Percentiles rank a stretch among this genome's conserved stretches.
phyloP scores from a whole-genome alignment of 2,113 vertebrate species.

The Egretta garzetta region DNA sequence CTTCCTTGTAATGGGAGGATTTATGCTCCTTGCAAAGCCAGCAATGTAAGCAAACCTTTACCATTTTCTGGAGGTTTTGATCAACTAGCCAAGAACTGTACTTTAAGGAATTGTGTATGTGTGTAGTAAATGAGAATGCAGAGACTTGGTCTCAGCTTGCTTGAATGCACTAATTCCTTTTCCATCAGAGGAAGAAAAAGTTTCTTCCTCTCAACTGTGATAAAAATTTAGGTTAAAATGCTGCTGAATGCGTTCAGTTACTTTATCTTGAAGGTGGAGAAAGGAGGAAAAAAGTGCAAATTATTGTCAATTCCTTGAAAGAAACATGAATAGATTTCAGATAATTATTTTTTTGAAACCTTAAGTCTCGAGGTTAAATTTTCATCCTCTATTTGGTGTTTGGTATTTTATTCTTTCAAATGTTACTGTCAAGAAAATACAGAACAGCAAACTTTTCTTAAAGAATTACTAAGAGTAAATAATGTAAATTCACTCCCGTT shows the following conservation, averaged over 20 bases:
- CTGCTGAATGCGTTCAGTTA: not conserved
- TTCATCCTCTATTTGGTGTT: not conserved
- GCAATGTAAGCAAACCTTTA: constrained; percentile 84
- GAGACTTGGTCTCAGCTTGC: not conserved
- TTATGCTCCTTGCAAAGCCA: constrained; percentile 87
- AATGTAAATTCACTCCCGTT: not conserved
- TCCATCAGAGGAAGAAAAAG: not conserved
- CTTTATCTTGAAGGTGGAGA: not conserved
- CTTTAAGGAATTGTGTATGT: not conserved
- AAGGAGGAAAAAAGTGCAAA: not conserved
- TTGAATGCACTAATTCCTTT: not conserved
- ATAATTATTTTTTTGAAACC: not conserved
- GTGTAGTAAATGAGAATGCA: not conserved
- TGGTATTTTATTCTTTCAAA: not conserved
- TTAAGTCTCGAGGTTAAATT: not conserved
- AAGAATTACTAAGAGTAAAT: not conserved
- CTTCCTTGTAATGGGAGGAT: constrained; percentile 94
- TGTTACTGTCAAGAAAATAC: not conserved
- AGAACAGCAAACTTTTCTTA: not conserved
- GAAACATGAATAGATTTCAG: not conserved
- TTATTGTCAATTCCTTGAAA: not conserved
- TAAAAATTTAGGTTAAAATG: not conserved
- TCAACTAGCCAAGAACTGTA: not conserved
- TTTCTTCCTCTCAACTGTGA: not conserved
- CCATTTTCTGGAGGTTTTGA: not conserved